Evolutionary conservation across 2,113 vertebrate species (phyloP).

Genomic region (Petroica traversi): DNA sequence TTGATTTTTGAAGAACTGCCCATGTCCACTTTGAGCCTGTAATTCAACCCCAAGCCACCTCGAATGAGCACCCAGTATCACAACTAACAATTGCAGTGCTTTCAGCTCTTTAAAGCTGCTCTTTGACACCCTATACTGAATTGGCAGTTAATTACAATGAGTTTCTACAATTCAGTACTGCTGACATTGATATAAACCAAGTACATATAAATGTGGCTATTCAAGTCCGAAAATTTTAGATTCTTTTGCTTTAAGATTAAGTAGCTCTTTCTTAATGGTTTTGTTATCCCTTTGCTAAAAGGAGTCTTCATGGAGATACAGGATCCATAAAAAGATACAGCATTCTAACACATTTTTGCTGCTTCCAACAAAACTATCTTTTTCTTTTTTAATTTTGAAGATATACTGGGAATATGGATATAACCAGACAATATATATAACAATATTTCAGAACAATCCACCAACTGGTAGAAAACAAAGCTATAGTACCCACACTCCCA

Average conservation of each 20-base stretch:
- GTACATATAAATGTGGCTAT: background rate
- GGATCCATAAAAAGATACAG: background rate
- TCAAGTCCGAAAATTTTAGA: background rate
- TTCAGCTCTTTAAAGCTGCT: background rate
- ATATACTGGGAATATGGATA: background rate
- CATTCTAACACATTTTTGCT: background rate
- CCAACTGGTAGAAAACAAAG: background rate
- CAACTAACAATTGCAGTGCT: background rate
- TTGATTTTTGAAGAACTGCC: background rate
- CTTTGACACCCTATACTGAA: background rate
- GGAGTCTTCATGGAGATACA: background rate
- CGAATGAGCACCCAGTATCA: background rate
- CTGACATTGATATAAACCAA: background rate
- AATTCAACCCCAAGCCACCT: background rate
- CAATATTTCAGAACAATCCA: background rate
- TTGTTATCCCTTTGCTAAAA: background rate
- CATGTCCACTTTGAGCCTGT: background rate
- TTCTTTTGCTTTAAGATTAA: background rate
- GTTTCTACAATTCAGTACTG: background rate
- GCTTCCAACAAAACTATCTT: background rate
- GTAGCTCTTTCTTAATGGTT: background rate
- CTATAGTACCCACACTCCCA: background rate
- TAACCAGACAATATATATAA: background rate
- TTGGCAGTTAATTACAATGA: background rate
- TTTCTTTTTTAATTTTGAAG: background rate